Conservation (phyloP, 2,797 vertebrate genomes). For the Notamacropus eugenii region DNA sequence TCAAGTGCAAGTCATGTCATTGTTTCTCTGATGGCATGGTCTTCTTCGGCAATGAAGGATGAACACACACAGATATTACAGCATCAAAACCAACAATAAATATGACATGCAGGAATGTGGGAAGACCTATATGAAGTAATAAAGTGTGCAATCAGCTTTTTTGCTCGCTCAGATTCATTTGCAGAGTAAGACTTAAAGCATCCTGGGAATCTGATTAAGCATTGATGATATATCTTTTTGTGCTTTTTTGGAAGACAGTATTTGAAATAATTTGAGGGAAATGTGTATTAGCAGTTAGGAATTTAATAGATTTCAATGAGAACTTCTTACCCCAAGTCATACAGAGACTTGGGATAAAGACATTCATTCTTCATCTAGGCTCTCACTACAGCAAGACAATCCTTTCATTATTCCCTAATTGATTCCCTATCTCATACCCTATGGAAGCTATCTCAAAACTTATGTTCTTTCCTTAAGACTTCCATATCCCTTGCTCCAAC, state of each 20-base stretch:
- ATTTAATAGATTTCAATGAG: background rate
- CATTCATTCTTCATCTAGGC: background rate
- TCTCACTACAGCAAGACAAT: background rate
- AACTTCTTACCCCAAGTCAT: background rate
- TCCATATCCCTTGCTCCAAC: background rate
- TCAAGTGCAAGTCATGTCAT: no score
- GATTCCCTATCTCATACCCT: background rate
- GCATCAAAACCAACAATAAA: background rate
- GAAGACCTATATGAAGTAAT: background rate
- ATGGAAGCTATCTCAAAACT: background rate
- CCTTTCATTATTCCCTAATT: background rate
- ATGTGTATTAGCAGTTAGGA: background rate
- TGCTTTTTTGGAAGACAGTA: background rate
- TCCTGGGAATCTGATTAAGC: background rate
- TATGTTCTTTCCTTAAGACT: background rate
- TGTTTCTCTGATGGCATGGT: no score
- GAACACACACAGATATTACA: background rate
- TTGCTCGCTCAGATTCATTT: background rate
- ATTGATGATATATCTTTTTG: background rate
- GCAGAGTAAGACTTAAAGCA: background rate
- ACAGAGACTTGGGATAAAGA: background rate
- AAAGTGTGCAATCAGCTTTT: background rate
- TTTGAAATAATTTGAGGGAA: background rate
- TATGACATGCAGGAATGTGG: background rate
- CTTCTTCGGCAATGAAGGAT: no score